Evolutionary conservation across 92 coral and sea anemone genomes (phyloP), one percentile per base, ranked within the genome.

Genomic region (Siderastrea siderea): DNA sequence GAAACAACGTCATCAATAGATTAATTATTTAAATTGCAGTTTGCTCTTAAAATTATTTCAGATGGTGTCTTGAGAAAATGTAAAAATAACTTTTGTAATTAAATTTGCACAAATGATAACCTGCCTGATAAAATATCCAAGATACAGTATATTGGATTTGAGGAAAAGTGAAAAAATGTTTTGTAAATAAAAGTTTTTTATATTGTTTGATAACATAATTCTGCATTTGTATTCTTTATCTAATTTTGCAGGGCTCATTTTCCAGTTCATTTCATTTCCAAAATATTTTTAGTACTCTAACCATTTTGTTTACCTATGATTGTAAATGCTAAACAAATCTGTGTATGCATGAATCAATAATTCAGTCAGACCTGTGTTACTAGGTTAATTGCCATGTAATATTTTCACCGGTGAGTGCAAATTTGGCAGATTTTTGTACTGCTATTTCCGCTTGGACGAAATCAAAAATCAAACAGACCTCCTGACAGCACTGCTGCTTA

Each of bases 91-190:
- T 2, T 78, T 46, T 8, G 2, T 43, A 26, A 53, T 54, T 54
- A 44, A 67, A 43, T 81, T 66, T 66, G 50, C 51, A 14, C 15
- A 50, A 15, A 81, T 55, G 76, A 81, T 53, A 67, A 68, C 60
- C 3, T 12, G 7, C 54, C 52, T 53, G 44, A 6, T 81, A 16
- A 26, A 44, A 61, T 54, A 64, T 38, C 7, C 9, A n/a, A 52
- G 17, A n/a, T 13, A 50, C 3, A 57, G 8, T 16, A 17, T 46
- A 17, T 69, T 11, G 47, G 47, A 45, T 46, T 46, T 65, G 11
- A n/a, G 54, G 45, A 44, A 17, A 49, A 74, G 4, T 4, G 6
- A 17, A 3, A 47, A 15, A 72, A 17, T 46, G 48, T 3, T 69
- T 50, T 47, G 6, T 69, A 43, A 2, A 44, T 68, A 68, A 68